Conservation (phyloP, 2,113 vertebrate genomes). For the Poicephalus meyeri region DNA sequence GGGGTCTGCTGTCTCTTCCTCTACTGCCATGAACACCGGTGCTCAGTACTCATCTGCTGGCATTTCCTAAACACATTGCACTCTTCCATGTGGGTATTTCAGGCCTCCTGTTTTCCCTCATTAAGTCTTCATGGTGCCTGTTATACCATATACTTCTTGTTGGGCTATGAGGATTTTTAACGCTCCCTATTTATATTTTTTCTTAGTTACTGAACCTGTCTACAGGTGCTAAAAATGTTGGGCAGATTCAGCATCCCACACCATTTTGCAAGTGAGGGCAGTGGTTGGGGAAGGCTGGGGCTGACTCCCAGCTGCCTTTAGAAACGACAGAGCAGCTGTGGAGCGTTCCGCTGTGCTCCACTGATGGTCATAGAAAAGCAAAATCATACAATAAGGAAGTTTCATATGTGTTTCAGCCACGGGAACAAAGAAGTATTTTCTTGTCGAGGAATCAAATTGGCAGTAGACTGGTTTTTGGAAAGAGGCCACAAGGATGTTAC, state of each 20-base stretch:
- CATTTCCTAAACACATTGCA: neutral
- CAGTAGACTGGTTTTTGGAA: conserved; percentile 97
- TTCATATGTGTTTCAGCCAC: conserved; percentile 81
- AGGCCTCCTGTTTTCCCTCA: neutral
- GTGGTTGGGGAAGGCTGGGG: neutral
- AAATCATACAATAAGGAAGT: neutral
- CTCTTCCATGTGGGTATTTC: neutral
- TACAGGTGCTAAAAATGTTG: neutral
- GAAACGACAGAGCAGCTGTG: neutral
- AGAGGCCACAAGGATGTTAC: conserved; percentile 94
- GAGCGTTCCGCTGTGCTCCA: neutral
- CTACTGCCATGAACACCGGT: rapidly evolving
- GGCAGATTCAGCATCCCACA: neutral
- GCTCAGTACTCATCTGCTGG: neutral
- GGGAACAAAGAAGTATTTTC: conserved; percentile 99
- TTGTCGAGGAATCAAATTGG: conserved; percentile 95
- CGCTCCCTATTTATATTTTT: neutral
- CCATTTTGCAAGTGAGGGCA: neutral
- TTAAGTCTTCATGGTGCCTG: neutral
- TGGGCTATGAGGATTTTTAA: neutral
- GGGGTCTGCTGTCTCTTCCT: neutral
- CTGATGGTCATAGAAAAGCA: neutral
- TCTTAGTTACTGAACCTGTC: neutral
- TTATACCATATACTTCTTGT: neutral
- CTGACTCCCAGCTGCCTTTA: neutral